Percentiles rank a stretch among this genome's conserved stretches.
These are phyloP conservation scores for Goniozus legneri DNA, from an alignment of 1,140 invertebrate species.

Conservation along the genomic window DNA sequence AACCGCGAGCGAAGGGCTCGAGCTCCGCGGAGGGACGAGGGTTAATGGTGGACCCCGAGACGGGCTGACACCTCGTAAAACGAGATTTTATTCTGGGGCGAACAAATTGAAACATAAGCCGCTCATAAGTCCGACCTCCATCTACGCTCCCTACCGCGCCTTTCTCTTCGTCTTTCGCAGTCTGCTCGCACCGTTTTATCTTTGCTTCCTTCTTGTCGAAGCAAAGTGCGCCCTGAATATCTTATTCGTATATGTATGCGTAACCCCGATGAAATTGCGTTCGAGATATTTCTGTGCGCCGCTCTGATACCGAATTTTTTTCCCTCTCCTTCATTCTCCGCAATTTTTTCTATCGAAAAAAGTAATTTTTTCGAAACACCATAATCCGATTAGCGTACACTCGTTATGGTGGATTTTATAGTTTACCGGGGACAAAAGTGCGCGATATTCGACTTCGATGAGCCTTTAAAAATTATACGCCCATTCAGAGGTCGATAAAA, in stretches of 20 bases:
- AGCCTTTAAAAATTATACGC: too few relatives aligned
- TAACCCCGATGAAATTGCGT: too few relatives aligned
- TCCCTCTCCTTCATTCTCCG: not conserved
- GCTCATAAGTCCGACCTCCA: constrained; percentile 29
- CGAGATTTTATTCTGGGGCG: constrained; percentile 32
- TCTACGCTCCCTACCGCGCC: constrained; percentile 5
- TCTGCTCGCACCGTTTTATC: not conserved
- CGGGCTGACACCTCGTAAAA: constrained; percentile 26
- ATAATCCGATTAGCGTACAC: too few relatives aligned
- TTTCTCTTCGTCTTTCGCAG: not conserved
- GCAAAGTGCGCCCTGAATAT: not conserved
- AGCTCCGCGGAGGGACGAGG: not conserved
- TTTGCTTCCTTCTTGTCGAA: constrained; percentile 10
- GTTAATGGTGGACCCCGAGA: not conserved
- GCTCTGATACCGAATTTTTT: not conserved
- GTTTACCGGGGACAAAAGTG: too few relatives aligned
- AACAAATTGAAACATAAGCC: constrained; percentile 37
- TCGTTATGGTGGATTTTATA: too few relatives aligned
- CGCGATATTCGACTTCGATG: too few relatives aligned
- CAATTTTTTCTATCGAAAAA: too few relatives aligned
- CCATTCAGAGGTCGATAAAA: too few relatives aligned
- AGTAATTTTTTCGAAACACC: too few relatives aligned
- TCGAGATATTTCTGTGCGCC: too few relatives aligned
- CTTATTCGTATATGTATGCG: too few relatives aligned
- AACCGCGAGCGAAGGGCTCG: not conserved